Evolutionary conservation across 2,113 vertebrate species (phyloP), one percentile per base, ranked within the genome.

Genomic region (Syrrhaptes paradoxus): DNA sequence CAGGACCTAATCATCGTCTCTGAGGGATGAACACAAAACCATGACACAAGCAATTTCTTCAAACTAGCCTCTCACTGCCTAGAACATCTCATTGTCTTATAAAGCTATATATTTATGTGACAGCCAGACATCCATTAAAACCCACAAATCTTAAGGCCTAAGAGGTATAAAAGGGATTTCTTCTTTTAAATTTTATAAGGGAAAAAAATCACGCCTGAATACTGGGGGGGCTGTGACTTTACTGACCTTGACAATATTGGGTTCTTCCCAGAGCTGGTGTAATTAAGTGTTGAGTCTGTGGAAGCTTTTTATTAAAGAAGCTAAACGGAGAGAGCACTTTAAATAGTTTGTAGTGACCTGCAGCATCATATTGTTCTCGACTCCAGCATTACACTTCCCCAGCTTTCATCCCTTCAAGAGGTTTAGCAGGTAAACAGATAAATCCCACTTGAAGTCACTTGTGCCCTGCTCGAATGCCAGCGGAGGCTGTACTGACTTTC

Each of bases 1-100:
- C 20, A 89, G 58, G 72, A 94, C 87, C 81, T 87, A 82, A 91
- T 89, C n/a, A 91, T 85, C 49, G 63, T 78, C 84, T 94, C 87
- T 55, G 34, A 91, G 75, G 74, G 49, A 79, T 76, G 74, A 87
- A 91, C 68, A 63, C 0, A 1, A 93, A 95, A 76, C 80, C 83
- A 85, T 17, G 68, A 93, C 81, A 89, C 63, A 87, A 93, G 62
- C 48, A 66, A 80, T 87, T 70, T 79, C 74, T 93, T 95, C 66
- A 85, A 87, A 90, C 63, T 26, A 73, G 78, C 87, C 29, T 91
- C 80, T 62, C 63, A 77, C 36, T 85, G 78, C 74, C 77, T 91
- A 79, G 57, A 87, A 93, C 43, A 72, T 76, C 87, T 89, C 0
- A 0, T 58, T 80, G 74, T 65, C 85, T 95, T 96, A 41, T 85